Evolutionary conservation across 2,113 vertebrate genomes (phyloP), one percentile per base, ranked within the genome.

Genomic region (Bucco capensis): DNA sequence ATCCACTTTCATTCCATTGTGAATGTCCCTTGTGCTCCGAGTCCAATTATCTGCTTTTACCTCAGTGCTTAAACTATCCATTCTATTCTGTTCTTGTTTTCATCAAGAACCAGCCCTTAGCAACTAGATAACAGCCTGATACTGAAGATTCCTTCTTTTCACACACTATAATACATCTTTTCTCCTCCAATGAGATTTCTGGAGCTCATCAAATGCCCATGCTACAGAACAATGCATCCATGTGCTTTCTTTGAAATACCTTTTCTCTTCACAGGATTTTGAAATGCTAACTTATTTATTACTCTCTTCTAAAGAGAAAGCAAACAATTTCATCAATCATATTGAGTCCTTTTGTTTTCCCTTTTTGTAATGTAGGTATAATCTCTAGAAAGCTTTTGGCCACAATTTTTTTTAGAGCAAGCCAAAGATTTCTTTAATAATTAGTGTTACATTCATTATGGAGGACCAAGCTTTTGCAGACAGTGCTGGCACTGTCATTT

Each of bases 11-110:
- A 60, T 92, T 94, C 77, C 28, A 91, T 73, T 90, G 81, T 95
- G 74, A 85, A 65, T 71, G 67, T 93, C 62, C 47, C 71, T 73
- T 87, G 58, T 92, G 90, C 86, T 94, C 24, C 2, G 84, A 92
- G 90, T 90, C 95, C 86, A 88, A 89, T 96, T 96, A 93, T 95
- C 93, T 90, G 66, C 88, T 92, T 96, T 86, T 87, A 83, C 90
- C 74, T 78, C 62, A 79, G 27, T 92, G 50, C 71, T 92, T 93
- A 89, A 92, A 90, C 81, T 89, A 85, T 80, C 90, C 35, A 66
- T 95, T 94, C 78, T 89, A 31, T 95, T 90, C 86, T 94, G 73
- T 30, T 90, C 88, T n/a, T 93, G 84, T 94, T 95, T 96, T 87
- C 88, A 73, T 89, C 60, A 87, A 89, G 84, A 87, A 73, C 71